These are phyloP conservation scores for Iselma pallidipennis DNA, from an alignment of 2,888 invertebrate genomes.

Conservation along the genomic window DNA sequence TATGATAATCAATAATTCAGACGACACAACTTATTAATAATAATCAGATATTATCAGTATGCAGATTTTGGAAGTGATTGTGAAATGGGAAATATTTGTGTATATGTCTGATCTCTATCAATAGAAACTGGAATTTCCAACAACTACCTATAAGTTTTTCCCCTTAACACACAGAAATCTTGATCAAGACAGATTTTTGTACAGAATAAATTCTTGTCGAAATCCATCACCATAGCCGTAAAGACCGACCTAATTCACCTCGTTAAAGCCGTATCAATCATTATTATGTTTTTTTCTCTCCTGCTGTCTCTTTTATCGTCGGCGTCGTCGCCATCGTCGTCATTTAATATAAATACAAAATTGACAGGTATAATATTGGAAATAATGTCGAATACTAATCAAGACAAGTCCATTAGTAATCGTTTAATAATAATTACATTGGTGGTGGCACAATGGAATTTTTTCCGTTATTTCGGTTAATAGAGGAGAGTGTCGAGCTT, in stretches of 20 bases:
- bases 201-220: neutral
- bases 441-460: no score
- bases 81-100: no score
- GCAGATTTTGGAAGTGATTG: no score
- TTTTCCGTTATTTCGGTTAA: no score
- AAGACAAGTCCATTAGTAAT: neutral
- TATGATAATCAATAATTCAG: no score
- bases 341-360: neutral
- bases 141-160: no score
- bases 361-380: neutral
- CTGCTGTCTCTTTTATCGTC: neutral
- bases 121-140: no score
- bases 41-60: no score
- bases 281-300: conserved; percentile 20
- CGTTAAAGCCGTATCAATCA: conserved; percentile 27
- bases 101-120: no score
- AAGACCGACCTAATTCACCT: conserved; percentile 19
- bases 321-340: neutral
- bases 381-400: neutral
- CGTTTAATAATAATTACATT: neutral
- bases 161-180: no score
- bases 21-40: no score
- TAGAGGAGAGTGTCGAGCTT: no score
- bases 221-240: neutral
- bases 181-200: neutral